Conservation (phyloP, 2,888 invertebrate genomes). For the Sericinus montela region DNA sequence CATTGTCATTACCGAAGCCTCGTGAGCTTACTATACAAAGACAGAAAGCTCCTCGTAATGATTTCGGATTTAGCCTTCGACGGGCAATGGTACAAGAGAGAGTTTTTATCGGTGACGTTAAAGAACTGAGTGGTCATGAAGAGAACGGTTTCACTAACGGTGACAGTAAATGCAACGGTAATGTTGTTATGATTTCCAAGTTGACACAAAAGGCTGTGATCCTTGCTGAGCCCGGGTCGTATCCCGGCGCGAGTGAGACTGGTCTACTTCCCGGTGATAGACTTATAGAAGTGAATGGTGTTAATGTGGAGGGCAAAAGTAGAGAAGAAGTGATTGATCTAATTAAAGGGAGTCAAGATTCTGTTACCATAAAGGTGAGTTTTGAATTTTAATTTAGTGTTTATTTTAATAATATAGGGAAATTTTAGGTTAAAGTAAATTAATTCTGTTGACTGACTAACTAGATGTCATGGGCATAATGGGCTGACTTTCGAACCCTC, state of each 20-base stretch:
- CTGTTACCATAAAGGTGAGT: conserved; percentile 90
- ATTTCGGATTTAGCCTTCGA: conserved; percentile 95
- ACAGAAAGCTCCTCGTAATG: conserved; percentile 90
- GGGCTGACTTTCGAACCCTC: too few species aligned
- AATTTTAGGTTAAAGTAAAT: too few species aligned
- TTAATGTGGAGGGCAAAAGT: conserved; percentile 89
- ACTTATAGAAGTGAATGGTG: conserved; percentile 93
- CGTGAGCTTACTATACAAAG: conserved; percentile 87
- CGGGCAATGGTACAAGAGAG: conserved; percentile 91
- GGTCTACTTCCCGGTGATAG: conserved; percentile 97
- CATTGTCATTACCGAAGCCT: conserved; percentile 84
- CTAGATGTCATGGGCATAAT: too few species aligned
- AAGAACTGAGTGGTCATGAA: conserved; percentile 51
- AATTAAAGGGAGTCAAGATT: conserved; percentile 91
- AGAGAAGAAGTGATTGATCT: conserved; percentile 96
- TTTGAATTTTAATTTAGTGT: neutral
- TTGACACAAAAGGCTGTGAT: conserved; percentile 86
- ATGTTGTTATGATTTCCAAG: conserved; percentile 54
- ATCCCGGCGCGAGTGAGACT: conserved; percentile 86
- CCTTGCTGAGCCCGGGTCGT: conserved; percentile 93
- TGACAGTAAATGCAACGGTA: conserved; percentile 57
- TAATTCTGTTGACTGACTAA: too few species aligned
- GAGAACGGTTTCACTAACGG: conserved; percentile 55
- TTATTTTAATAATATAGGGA: too few species aligned
- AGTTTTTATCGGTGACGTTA: conserved; percentile 57